Conservation (phyloP, 2,797 vertebrate species). For the Sebastes minor region DNA sequence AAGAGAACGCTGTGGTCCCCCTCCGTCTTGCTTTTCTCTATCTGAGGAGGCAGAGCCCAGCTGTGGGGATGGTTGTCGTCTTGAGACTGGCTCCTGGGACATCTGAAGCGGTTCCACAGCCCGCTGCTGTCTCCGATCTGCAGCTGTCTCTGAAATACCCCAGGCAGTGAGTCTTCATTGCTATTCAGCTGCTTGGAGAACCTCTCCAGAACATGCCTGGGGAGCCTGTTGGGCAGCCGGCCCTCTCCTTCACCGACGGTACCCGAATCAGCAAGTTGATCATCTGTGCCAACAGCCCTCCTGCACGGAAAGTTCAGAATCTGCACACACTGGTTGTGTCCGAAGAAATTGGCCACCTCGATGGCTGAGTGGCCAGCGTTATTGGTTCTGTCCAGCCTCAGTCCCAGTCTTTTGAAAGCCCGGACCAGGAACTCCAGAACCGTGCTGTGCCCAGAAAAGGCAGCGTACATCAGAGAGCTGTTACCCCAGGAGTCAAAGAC, state of each 20-base stretch:
- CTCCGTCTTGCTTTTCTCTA: constrained; percentile 66
- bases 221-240: constrained; percentile 74
- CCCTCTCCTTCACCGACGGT: constrained; percentile 50
- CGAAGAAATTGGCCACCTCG: constrained; percentile 87
- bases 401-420: constrained; percentile 90
- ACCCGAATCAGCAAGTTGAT: constrained; percentile 51
- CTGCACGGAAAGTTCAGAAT: constrained; percentile 79
- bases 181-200: constrained; percentile 77
- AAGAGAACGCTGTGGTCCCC: constrained; percentile 68
- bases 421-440: constrained; percentile 90
- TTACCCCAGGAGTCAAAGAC: constrained; percentile 88
- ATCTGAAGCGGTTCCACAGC: constrained; percentile 70
- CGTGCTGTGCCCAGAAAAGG: constrained; percentile 87
- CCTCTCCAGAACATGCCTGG: constrained; percentile 79
- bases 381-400: constrained; percentile 87
- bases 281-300: constrained; percentile 46
- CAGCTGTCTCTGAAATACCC: constrained; percentile 78
- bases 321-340: constrained; percentile 87
- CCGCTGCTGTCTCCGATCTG: constrained; percentile 65
- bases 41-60: constrained; percentile 67
- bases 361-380: constrained; percentile 87
- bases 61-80: constrained; percentile 65
- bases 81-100: constrained; percentile 71
- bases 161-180: constrained; percentile 76
- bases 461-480: constrained; percentile 89